Evolutionary conservation across 2,797 vertebrate genomes (phyloP).

Genomic region (Myotis planiceps): DNA sequence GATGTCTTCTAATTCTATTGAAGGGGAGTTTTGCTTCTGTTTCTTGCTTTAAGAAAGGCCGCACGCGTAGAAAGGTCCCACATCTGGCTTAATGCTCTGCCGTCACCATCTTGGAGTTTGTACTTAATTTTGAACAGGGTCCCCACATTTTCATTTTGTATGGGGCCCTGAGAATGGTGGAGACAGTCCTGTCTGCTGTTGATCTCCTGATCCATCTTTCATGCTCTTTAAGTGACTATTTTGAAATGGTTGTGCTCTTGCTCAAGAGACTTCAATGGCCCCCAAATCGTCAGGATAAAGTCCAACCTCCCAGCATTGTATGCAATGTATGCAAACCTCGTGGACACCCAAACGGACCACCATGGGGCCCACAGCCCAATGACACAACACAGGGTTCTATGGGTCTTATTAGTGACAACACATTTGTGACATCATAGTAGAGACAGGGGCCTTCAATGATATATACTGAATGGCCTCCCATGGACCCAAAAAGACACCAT

Average conservation of each 20-base stretch:
- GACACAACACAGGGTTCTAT: neutral
- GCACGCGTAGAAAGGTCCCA: neutral
- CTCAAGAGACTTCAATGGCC: neutral
- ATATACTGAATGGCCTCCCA: neutral
- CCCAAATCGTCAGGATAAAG: neutral
- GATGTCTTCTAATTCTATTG: neutral
- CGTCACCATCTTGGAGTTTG: neutral
- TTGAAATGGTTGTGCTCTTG: neutral
- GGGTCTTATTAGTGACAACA: neutral
- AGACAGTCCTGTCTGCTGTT: neutral
- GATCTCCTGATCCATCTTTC: neutral
- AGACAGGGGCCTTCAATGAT: neutral
- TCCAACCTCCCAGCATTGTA: neutral
- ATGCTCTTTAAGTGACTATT: neutral
- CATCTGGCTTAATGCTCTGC: neutral
- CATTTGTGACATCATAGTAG: constrained; percentile 34
- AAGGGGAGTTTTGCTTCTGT: neutral
- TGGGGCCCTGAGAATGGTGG: neutral
- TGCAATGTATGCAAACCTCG: neutral
- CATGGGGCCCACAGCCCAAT: neutral
- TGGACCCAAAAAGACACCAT: neutral
- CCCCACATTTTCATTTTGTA: neutral
- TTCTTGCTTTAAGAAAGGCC: neutral
- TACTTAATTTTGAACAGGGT: neutral
- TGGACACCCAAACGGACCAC: neutral